Evolutionary conservation across 2,113 vertebrate species (phyloP), one percentile per base, ranked within the genome.

Genomic region (Scomber colias): DNA sequence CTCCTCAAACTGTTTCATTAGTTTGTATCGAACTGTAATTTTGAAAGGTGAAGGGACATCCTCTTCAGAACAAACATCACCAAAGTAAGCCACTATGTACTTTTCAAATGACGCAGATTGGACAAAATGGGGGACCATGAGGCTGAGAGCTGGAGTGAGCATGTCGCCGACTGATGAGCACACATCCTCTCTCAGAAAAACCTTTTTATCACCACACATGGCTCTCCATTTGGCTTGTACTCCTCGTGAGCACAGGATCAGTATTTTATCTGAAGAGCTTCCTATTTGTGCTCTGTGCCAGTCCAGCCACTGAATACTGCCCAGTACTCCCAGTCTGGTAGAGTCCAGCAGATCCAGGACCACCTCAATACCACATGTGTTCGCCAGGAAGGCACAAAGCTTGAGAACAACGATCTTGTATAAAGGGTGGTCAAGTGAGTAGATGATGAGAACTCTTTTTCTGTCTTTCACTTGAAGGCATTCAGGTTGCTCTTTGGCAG

Each of bases 31-130:
- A 6, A 97, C 89, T 0, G 94, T 95, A 50, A 97, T 90, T 0
- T 96, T 92, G 85, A 99, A 97, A 6, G 96, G 95, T 5, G 95
- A 95, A 0, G 97, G 98, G 12, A 99, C 70, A 0, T 99, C 96
- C 0, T 79, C 89, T 48, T 96, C 95, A 0, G 88, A 90, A 40
- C 95, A 96, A 68, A 99, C 84, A 0, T 92, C 94, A 1, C 94
- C 93, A 46, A 99, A 99, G 84, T 99, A 99, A 71, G 97, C 97
- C 44, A 99, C 87, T 1, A 98, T 89, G 72, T 99, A 99, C 89
- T 96, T 97, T 53, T 96, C 93, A 16, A 97, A 97, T 17, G 96
- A 95, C 3, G 92, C 91, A 1, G 96, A 95, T 49, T 82, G 92
- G 82, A 97, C 94, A 79, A 99, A 97, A 74, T 96, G 95, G 0